Percentiles rank a stretch among this genome's conserved stretches.
Evolutionary conservation across 2,113 vertebrate species (phyloP).

Genomic region (Notarius lentiginosus): DNA sequence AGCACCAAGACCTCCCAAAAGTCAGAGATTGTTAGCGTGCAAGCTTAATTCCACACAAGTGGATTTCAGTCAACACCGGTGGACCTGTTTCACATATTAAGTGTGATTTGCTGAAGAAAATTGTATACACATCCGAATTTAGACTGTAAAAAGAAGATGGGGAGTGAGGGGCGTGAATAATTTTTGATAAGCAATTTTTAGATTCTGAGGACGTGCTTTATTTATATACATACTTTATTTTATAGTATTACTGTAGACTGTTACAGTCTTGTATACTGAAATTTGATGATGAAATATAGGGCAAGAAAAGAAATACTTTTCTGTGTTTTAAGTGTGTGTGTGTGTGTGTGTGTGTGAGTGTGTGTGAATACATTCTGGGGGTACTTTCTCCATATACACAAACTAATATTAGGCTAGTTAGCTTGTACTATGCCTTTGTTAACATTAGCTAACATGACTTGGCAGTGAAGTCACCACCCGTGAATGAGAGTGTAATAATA

Average conservation of each 20-base stretch:
- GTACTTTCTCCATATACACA: background rate
- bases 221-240: background rate
- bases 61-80: background rate
- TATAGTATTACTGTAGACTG: background rate
- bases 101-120: background rate
- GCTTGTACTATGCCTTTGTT: background rate
- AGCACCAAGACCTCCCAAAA: background rate
- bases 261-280: background rate
- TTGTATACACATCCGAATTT: background rate
- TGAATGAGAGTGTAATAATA: background rate
- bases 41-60: background rate
- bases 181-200: background rate
- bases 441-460: background rate
- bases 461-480: background rate
- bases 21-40: background rate
- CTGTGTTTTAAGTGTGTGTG: too few relatives aligned
- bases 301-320: too few relatives aligned
- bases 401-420: background rate
- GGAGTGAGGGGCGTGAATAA: background rate
- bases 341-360: too few relatives aligned
- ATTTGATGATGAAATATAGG: background rate
- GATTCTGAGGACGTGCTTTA: background rate
- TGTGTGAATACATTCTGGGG: background rate
- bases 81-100: background rate
- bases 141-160: background rate